Percentiles rank a stretch among this genome's conserved stretches.
These are phyloP conservation scores for Eristalis arbustorum DNA, from an alignment of 2,888 invertebrate genomes.

Conservation along the genomic window DNA sequence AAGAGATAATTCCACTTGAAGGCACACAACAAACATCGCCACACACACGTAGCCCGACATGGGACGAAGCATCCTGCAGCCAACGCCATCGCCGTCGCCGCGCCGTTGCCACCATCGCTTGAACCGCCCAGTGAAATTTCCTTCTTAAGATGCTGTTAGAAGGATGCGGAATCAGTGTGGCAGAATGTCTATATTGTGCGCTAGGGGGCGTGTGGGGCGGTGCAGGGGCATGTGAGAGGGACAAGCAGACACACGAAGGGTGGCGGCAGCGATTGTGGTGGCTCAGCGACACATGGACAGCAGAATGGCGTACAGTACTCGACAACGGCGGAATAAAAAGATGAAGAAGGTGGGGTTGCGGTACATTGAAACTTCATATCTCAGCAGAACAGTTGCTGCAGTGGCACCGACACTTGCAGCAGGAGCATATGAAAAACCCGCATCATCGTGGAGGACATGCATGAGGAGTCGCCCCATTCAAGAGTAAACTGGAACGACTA, in stretches of 20 bases:
- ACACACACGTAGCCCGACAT: slow-evolving; percentile 44
- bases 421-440: slow-evolving; percentile 66
- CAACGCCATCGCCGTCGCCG: background rate
- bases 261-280: slow-evolving; percentile 35
- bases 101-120: background rate
- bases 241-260: slow-evolving; percentile 52
- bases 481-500: slow-evolving; percentile 44
- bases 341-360: slow-evolving; percentile 58
- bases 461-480: slow-evolving; percentile 63
- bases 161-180: slow-evolving; percentile 48
- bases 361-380: slow-evolving; percentile 71
- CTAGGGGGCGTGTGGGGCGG: background rate
- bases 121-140: slow-evolving; percentile 43
- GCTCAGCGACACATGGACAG: slow-evolving; percentile 57
- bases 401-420: slow-evolving; percentile 66
- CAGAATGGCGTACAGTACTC: slow-evolving; percentile 46
- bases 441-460: slow-evolving; percentile 69
- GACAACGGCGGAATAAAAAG: slow-evolving; percentile 48
- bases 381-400: slow-evolving; percentile 71
- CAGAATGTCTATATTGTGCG: slow-evolving; percentile 34
- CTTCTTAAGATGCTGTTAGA: slow-evolving; percentile 62
- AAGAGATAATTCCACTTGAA: slow-evolving; percentile 68
- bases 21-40: slow-evolving; percentile 57
- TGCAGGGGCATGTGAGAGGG: too few relatives aligned
- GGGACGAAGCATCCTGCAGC: slow-evolving; percentile 45